These are phyloP conservation scores for Drosophila mojavensis DNA, from an alignment of 1,140 invertebrate species.

Conservation along the genomic window DNA sequence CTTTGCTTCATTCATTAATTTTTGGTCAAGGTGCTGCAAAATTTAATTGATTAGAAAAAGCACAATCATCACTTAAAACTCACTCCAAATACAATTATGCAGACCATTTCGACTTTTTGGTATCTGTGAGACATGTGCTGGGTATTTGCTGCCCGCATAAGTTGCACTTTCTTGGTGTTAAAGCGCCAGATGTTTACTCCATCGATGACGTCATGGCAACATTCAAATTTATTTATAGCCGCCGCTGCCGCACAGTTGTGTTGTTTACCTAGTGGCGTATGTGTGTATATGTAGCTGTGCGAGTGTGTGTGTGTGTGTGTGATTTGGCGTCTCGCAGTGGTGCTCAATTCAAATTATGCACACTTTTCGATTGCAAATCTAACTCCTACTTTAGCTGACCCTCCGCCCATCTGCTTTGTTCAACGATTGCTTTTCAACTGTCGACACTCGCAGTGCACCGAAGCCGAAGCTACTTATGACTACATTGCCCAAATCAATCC, in stretches of 20 bases:
- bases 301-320: slow-evolving; percentile 2
- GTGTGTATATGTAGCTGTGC: slow-evolving; percentile 10
- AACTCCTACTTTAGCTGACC: background rate
- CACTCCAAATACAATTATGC: slow-evolving; percentile 31
- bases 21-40: slow-evolving; percentile 28
- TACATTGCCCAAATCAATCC: slow-evolving; percentile 12
- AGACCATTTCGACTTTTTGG: slow-evolving; percentile 25
- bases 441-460: background rate
- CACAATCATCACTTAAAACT: slow-evolving; percentile 11
- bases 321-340: slow-evolving; percentile 27
- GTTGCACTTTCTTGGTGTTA: slow-evolving; percentile 51
- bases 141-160: slow-evolving; percentile 29
- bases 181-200: slow-evolving; percentile 70
- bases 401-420: slow-evolving; percentile 30
- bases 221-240: slow-evolving; percentile 76
- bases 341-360: slow-evolving; percentile 22
- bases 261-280: slow-evolving; percentile 53
- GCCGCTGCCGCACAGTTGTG: slow-evolving; percentile 29
- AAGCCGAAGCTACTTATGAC: slow-evolving; percentile 21
- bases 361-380: background rate
- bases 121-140: slow-evolving; percentile 7
- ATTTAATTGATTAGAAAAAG: background rate
- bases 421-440: slow-evolving; percentile 50
- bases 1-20: slow-evolving; percentile 20
- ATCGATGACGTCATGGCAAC: slow-evolving; percentile 68